Percentiles rank a stretch among this genome's conserved stretches.
These are phyloP conservation scores for Heterocephalus glaber DNA, from an alignment of 2,113 vertebrate species.

Conservation along the genomic window DNA sequence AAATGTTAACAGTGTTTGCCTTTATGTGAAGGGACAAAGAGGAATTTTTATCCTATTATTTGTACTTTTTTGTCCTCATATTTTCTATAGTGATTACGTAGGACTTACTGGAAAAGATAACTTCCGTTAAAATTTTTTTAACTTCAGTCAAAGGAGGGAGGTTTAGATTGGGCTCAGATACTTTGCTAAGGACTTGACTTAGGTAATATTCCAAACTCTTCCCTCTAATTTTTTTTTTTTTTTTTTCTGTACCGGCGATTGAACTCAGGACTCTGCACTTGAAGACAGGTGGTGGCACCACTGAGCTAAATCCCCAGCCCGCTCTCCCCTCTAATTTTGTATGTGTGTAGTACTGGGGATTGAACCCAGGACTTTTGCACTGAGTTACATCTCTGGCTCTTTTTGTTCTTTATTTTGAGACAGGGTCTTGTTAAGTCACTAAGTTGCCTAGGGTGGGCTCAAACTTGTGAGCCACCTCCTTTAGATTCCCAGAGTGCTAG, in stretches of 20 bases:
- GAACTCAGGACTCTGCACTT: no score
- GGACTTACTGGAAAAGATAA: slow-evolving; percentile 14
- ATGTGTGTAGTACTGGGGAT: not conserved
- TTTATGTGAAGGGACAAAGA: not conserved
- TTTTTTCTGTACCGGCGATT: no score
- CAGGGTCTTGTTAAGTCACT: not conserved
- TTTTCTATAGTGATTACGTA: not conserved
- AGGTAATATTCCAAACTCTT: not conserved
- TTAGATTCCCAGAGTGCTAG: not conserved
- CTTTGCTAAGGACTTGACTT: not conserved
- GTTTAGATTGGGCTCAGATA: not conserved
- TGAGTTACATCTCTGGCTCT: no score
- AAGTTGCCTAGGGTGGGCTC: not conserved
- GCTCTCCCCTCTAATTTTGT: not conserved
- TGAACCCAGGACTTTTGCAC: not conserved
- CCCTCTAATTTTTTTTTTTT: not conserved
- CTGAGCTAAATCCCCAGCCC: no score
- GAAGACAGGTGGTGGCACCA: no score
- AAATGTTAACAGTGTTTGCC: not conserved
- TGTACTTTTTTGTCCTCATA: not conserved
- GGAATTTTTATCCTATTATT: slow-evolving; percentile 10
- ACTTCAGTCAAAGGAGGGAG: slow-evolving; percentile 44
- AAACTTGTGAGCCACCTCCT: not conserved
- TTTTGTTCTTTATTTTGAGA: not conserved
- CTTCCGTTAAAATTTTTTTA: slow-evolving; percentile 28